A percentile compares a stretch with the other conserved stretches of the same genome.
Evolutionary conservation across 2,888 invertebrate species (phyloP).

Genomic region (Eulithis prunata): DNA sequence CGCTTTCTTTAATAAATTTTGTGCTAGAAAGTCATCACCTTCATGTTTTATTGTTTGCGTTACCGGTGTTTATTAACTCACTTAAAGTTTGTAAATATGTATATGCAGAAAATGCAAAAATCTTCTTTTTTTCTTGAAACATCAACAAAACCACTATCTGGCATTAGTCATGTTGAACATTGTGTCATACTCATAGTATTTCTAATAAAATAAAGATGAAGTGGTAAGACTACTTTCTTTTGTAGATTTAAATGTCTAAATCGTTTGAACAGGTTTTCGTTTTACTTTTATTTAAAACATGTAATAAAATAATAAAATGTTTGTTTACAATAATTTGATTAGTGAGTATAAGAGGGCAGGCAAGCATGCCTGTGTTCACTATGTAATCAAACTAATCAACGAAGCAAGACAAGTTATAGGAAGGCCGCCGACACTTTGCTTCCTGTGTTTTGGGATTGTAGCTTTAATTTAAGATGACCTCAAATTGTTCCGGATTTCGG

Average conservation of each 20-base stretch:
- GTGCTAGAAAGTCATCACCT: no score
- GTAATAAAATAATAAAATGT: no score
- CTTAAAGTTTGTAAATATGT: no score
- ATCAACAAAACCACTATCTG: background rate
- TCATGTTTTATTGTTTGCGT: no score
- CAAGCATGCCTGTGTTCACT: constrained; percentile 28
- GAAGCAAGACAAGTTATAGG: constrained; percentile 57
- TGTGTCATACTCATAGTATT: constrained; percentile 11
- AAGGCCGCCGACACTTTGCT: constrained; percentile 63
- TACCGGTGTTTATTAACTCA: no score
- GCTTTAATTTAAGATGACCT: constrained; percentile 37
- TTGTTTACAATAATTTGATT: no score
- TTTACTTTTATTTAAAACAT: background rate
- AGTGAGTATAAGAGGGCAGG: no score
- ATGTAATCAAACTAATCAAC: constrained; percentile 46
- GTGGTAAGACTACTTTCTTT: constrained; percentile 54
- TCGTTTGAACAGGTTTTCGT: background rate
- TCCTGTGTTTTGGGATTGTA: constrained; percentile 59
- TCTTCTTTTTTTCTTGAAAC: no score
- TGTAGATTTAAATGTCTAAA: background rate
- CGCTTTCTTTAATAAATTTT: no score
- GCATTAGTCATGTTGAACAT: constrained; percentile 8
- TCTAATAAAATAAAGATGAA: constrained; percentile 33
- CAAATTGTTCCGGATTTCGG: constrained; percentile 37
- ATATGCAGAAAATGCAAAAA: no score